Conservation (phyloP, 2,113 vertebrate genomes). For the Hyperoodon ampullatus region DNA sequence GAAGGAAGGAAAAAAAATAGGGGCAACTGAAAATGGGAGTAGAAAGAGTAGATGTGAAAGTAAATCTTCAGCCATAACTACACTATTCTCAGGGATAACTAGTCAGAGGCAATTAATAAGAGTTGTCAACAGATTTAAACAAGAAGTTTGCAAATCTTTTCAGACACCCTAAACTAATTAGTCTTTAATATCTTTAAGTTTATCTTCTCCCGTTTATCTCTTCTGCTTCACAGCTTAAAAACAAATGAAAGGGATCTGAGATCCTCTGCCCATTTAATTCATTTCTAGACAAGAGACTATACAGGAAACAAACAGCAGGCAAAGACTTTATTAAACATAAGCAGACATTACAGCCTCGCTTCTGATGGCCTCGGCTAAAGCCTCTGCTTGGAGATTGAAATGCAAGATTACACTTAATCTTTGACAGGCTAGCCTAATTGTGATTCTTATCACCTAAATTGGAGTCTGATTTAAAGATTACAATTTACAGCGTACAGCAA, state of each 20-base stretch:
- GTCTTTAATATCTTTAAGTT: conserved; percentile 3
- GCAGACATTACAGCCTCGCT: not conserved
- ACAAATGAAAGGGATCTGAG: not conserved
- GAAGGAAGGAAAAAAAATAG: not conserved
- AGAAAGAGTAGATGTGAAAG: not conserved
- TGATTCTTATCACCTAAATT: conserved; percentile 58
- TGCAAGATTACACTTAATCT: conserved; percentile 28
- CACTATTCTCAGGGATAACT: conserved; percentile 22
- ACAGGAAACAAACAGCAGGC: conserved; percentile 28
- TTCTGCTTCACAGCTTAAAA: conserved; percentile 21
- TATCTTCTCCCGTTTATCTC: not conserved
- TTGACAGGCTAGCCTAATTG: conserved; percentile 24
- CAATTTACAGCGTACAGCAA: conserved; percentile 2
- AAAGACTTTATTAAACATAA: not conserved
- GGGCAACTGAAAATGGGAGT: not conserved
- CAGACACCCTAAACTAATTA: not conserved
- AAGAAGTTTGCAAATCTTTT: conserved; percentile 29
- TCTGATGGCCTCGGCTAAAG: not conserved
- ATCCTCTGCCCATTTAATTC: not conserved
- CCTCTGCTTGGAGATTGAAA: not conserved
- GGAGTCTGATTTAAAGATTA: conserved; percentile 60
- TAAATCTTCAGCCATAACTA: not conserved
- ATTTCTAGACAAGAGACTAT: conserved; percentile 17
- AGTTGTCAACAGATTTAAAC: conserved; percentile 4
- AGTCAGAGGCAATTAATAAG: not conserved